Conservation (phyloP, 2,113 vertebrate species). For the Ageneiosus marmoratus region DNA sequence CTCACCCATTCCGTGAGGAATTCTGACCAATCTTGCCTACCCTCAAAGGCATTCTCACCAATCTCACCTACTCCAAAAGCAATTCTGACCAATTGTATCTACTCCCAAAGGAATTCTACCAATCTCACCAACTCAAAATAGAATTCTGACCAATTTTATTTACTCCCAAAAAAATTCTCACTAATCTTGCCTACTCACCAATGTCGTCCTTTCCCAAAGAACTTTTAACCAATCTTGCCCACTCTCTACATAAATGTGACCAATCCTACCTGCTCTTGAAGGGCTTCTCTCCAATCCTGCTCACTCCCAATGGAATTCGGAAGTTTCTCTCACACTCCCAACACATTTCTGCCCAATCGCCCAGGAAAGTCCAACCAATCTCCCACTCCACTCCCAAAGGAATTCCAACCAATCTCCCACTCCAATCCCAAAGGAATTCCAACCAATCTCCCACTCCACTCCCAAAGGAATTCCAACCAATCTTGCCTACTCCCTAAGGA, state of each 20-base stretch:
- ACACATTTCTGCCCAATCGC: too few relatives aligned
- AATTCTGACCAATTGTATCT: not conserved
- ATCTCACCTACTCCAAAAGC: not conserved
- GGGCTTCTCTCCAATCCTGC: not conserved
- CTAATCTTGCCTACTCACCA: not conserved
- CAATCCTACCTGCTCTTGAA: not conserved
- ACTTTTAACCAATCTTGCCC: not conserved
- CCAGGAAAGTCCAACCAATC: not conserved
- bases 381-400: not conserved
- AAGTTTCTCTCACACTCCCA: too few relatives aligned
- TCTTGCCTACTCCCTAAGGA: not conserved
- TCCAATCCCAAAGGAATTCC: not conserved
- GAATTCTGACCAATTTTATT: not conserved
- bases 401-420: not conserved
- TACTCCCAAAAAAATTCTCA: not conserved
- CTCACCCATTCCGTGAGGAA: not conserved
- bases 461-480: not conserved
- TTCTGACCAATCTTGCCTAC: not conserved
- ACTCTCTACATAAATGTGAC: not conserved
- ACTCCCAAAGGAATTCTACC: not conserved
- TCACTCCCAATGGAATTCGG: not conserved
- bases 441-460: not conserved
- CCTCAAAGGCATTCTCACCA: not conserved
- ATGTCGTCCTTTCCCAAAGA: too few relatives aligned
- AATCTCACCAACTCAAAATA: not conserved